Evolutionary conservation across 2,797 vertebrate species (phyloP).

Genomic region (Hapalemur alaotrensis): DNA sequence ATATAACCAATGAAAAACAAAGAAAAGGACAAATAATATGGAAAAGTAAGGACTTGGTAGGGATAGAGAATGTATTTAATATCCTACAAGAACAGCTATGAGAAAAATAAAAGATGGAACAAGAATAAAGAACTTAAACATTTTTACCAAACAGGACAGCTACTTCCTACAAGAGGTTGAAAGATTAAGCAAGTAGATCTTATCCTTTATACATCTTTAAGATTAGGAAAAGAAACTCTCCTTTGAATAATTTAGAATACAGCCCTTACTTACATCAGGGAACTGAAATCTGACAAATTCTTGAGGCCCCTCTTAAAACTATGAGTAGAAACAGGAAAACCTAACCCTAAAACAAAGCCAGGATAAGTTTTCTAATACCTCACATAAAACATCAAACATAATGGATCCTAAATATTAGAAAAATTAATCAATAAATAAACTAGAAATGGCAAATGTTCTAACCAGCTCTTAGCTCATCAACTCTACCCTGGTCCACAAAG

Average conservation of each 20-base stretch:
- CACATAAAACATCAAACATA: not conserved
- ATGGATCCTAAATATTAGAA: not conserved
- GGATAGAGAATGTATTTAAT: not conserved
- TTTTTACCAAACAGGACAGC: not conserved
- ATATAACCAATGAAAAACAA: constrained; percentile 6
- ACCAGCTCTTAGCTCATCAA: not conserved
- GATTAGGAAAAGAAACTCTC: constrained; percentile 2
- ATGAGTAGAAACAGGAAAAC: not conserved
- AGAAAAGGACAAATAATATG: not conserved
- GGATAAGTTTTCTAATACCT: constrained; percentile 2
- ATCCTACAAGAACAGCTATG: not conserved
- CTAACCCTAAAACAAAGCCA: constrained; percentile 29
- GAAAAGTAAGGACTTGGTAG: constrained; percentile 1
- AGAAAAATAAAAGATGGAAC: not conserved
- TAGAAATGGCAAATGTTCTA: constrained; percentile 35
- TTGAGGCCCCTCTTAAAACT: not conserved
- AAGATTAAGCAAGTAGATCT: not conserved
- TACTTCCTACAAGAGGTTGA: constrained; percentile 27
- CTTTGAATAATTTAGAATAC: not conserved
- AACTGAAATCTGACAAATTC: not conserved
- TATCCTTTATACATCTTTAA: constrained; percentile 11
- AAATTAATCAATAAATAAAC: constrained; percentile 41
- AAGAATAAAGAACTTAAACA: not conserved
- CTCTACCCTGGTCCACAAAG: not conserved
- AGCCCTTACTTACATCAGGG: not conserved